Evolutionary conservation across 92 coral and sea anemone genomes (phyloP), one percentile per base, ranked within the genome.

Genomic region (Anthopleura xanthogrammica): DNA sequence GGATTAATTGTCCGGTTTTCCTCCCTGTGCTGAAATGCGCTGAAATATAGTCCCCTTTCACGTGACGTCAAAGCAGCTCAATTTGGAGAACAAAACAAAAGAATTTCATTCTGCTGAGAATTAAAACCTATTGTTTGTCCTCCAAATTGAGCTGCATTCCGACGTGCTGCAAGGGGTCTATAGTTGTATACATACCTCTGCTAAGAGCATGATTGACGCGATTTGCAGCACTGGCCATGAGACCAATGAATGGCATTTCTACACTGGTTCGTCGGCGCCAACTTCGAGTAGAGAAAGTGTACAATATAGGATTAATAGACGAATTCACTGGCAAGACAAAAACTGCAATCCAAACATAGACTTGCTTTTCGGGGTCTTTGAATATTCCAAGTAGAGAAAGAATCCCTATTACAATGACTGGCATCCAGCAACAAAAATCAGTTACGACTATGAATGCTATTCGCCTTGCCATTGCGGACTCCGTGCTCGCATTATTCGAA

Each of bases 301-400:
- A 92, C 7, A 92, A 86, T 22, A 87, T 72, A 1, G 96, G 96
- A 57, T 92, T 92, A 82, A 92, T 92, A 48, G 91, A 84, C 29
- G 93, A 90, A 62, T 92, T 92, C 54, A 92, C 88, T 29, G 96
- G 96, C 62, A 92, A 75, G 8, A 92, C 92, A 75, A 92, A 90
- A 36, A 92, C 92, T 41, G 96, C 96, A 17, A 92, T 88, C 93
- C 93, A 90, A 36, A 87, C 96, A 77, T 90, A 90, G 22, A 83
- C 89, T 12, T 74, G 86, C 43, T 88, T 83, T 79, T 82, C 60
- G 41, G 91, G 94, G 40, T 90, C 94, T 29, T 88, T 72, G 79
- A 84, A 88, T 57, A 76, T 78, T 41, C 89, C 93, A 9, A 89
- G 88, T 19, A 88, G 72, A 17, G 94, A 88, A 40, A 90, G 52